phyloP scores from a whole-genome alignment of 1,140 invertebrate species.

The Cephus cinctus region DNA sequence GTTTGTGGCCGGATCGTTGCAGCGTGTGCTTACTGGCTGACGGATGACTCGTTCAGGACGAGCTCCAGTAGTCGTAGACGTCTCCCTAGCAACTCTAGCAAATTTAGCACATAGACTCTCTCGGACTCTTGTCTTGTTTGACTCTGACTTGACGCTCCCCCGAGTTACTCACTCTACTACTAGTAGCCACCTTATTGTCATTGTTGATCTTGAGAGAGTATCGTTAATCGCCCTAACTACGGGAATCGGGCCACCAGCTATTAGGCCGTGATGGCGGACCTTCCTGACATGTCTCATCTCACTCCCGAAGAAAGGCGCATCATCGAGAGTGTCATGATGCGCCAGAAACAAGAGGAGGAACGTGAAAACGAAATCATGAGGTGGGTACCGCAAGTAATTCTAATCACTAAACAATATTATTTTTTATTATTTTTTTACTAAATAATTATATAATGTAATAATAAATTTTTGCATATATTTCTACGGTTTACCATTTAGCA shows the following conservation, averaged over 20 bases:
- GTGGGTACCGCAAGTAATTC: too few relatives aligned
- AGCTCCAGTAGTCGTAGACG: slow-evolving; percentile 47
- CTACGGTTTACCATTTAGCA: background rate
- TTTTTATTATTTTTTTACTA: too few relatives aligned
- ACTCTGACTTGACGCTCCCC: background rate
- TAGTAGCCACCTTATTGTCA: background rate
- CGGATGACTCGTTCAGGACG: slow-evolving; percentile 48
- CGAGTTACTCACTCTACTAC: background rate
- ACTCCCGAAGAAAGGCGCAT: slow-evolving; percentile 96
- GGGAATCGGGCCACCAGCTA: background rate
- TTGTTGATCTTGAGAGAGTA: background rate
- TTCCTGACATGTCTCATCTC: slow-evolving; percentile 96
- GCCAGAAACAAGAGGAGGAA: slow-evolving; percentile 96
- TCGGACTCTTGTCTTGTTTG: slow-evolving; percentile 4
- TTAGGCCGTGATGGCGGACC: slow-evolving; percentile 67
- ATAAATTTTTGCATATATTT: background rate
- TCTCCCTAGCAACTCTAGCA: slow-evolving; percentile 12
- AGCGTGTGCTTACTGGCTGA: slow-evolving; percentile 35
- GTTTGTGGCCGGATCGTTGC: slow-evolving; percentile 11
- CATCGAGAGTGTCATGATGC: slow-evolving; percentile 94
- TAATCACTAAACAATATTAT: too few relatives aligned
- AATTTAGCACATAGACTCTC: background rate
- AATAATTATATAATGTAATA: background rate
- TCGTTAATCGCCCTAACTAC: slow-evolving; percentile 4
- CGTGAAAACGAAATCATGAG: slow-evolving; percentile 93